Conservation (phyloP, 2,888 invertebrate species). For the Nycteola revayana region DNA sequence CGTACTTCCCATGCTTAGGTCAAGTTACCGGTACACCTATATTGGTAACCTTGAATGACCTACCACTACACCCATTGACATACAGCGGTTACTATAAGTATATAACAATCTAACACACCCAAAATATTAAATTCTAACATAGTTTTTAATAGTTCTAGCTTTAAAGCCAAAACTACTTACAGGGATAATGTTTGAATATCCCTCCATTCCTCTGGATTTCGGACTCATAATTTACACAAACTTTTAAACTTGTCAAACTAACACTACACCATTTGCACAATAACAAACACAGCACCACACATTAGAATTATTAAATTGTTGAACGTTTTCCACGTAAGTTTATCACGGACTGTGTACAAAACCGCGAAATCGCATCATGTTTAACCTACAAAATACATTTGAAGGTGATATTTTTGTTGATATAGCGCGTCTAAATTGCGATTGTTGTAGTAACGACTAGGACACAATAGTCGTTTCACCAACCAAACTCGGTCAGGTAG, state of each 20-base stretch:
- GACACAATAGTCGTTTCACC: conserved; percentile 28
- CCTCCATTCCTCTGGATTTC: conserved; percentile 50
- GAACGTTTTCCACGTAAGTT: conserved; percentile 44
- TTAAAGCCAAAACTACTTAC: conserved; percentile 39
- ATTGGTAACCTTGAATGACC: conserved; percentile 79
- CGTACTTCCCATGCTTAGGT: conserved; percentile 54
- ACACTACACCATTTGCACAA: conserved; percentile 34
- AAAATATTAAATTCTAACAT: conserved; percentile 1
- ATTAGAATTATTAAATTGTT: conserved; percentile 38
- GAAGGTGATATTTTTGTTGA: conserved; percentile 83
- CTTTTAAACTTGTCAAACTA: conserved; percentile 20
- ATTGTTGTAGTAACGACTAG: conserved; percentile 31
- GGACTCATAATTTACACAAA: conserved; percentile 24
- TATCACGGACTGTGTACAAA: conserved; percentile 66
- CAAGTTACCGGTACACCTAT: conserved; percentile 64
- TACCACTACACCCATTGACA: conserved; percentile 39
- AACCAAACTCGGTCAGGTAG: conserved; percentile 58
- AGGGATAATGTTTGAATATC: conserved; percentile 44
- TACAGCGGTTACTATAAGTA: conserved; percentile 8
- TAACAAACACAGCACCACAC: conserved; percentile 37
- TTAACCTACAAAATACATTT: conserved; percentile 81
- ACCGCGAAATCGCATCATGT: conserved; percentile 73
- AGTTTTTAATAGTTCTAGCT: neutral
- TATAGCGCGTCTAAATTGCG: conserved; percentile 55
- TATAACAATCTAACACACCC: conserved; percentile 8